Evolutionary conservation across 2,797 vertebrate genomes (phyloP), one percentile per base, ranked within the genome.

Genomic region (Pristis pectinata): DNA sequence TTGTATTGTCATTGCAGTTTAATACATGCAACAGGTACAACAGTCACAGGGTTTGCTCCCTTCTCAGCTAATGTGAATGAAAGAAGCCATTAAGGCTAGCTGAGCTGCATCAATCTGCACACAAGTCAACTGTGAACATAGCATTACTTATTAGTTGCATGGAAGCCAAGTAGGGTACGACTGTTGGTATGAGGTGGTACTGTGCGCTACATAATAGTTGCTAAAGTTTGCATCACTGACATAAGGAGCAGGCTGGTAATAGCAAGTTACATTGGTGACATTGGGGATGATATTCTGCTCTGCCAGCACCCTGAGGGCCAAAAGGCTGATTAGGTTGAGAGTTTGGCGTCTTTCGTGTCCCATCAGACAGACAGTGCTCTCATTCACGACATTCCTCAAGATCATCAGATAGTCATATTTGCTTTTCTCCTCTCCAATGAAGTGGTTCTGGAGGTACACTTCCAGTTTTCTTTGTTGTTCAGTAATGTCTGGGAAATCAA

Each of bases 281-380:
- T 98, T 98, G 0, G 99, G 98, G 95, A 99, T 99, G 96, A 98
- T 97, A 85, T 99, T 99, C 96, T 99, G 99, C 94, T 99, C 98
- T 0, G 98, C 98, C 95, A 99, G 97, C 79, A 99, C 99, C 0
- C 97, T 96, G 96, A 99, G 96, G 0, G 99, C 99, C 94, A 99
- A 97, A 95, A 99, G 97, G 0, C 99, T 99, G 96, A 99, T 98
- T 95, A 99, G 97, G 96, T 99, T 98, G 94, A 99, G 98, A 0
- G 99, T 99, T 97, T 99, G 99, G 77, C 98, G 97, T 41, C 98
- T 97, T 95, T 99, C 99, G 0, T 99, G 98, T 79, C 99, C 98
- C 99, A 99, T 99, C 92, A 99, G 98, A 96, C 99, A 99, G 95
- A 99, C 99, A 0, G 99, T 99, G 97, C 99, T 99, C 97, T 99